phyloP scores from a whole-genome alignment of 2,113 vertebrate species.

The Typhlomys cinereus region DNA sequence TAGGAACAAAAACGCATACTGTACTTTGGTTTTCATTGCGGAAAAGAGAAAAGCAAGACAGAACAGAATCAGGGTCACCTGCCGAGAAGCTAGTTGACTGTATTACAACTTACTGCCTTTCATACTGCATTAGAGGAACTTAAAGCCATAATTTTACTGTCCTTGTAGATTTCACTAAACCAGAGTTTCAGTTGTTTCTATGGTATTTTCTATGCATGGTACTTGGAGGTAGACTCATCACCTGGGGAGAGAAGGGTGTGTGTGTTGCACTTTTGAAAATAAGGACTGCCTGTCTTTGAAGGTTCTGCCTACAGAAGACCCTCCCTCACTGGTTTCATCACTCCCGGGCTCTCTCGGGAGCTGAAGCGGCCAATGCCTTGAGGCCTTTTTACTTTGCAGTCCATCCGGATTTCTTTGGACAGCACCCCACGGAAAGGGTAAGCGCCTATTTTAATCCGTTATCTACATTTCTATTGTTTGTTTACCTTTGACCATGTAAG shows the following conservation, averaged over 20 bases:
- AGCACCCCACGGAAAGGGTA: conserved; percentile 96
- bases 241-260: background rate
- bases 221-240: background rate
- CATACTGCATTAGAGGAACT: background rate
- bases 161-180: background rate
- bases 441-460: conserved; percentile 42
- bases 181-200: background rate
- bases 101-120: background rate
- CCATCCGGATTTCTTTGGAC: conserved; percentile 98
- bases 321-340: conserved; percentile 79
- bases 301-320: conserved; percentile 82
- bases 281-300: conserved; percentile 71
- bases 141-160: background rate
- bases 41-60: background rate
- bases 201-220: background rate
- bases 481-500: background rate
- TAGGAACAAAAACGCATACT: too few species aligned
- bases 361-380: conserved; percentile 94
- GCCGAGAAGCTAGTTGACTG: background rate
- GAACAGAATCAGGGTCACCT: background rate
- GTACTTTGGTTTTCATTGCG: background rate
- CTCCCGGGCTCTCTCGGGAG: conserved; percentile 90
- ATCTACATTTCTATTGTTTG: conserved; percentile 14
- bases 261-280: background rate
- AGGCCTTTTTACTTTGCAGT: conserved; percentile 98